Conservation (phyloP, 53 echinoderm and acorn worm genomes). For the Paracentrotus lividus region DNA sequence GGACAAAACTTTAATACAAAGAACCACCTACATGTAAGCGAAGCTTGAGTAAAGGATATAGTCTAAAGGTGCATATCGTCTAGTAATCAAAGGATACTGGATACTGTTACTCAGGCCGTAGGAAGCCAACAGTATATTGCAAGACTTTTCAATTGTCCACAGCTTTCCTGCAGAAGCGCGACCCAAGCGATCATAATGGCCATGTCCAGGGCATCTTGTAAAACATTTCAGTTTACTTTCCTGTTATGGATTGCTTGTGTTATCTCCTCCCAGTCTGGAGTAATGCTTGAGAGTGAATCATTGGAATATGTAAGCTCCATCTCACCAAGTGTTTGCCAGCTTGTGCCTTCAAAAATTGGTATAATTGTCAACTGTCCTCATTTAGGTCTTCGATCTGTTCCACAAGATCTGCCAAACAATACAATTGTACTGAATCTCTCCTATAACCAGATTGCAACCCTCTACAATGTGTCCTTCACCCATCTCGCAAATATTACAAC, state of each 20-base stretch:
- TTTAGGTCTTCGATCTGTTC: background rate
- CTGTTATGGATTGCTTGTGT: background rate
- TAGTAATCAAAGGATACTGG: no score
- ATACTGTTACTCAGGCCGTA: no score
- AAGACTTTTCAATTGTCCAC: no score
- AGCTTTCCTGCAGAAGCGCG: no score
- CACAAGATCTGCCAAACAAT: conserved; percentile 23
- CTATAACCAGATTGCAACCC: background rate
- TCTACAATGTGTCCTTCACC: conserved; percentile 19
- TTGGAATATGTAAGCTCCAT: background rate
- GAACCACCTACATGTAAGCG: background rate
- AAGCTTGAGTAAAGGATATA: no score
- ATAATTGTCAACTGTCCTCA: background rate
- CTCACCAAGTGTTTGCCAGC: background rate
- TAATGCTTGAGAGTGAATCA: background rate
- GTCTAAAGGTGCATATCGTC: no score
- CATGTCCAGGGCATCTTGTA: background rate
- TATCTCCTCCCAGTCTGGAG: background rate
- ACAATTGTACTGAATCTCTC: conserved; percentile 12
- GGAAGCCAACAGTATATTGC: no score
- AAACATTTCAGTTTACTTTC: no score
- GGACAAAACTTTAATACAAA: background rate
- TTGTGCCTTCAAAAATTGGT: background rate
- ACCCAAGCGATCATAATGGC: background rate
- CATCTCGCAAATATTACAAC: background rate